Evolutionary conservation across 2,113 vertebrate genomes (phyloP).

Genomic region (cattle (Bos taurus)): ARS-UCD2.0 NC_037356.1:4725001-4725500

Average conservation of each 20-base stretch:
- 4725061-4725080: neutral
- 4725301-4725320: conserved; percentile 47
- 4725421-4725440: neutral
- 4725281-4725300: conserved; percentile 1
- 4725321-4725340: conserved; percentile 62
- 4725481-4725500: neutral
- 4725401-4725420: neutral
- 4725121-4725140: neutral
- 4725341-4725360: conserved; percentile 73
- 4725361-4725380: conserved; percentile 70
- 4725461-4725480: neutral
- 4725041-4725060: neutral
- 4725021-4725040: neutral
- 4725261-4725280: neutral
- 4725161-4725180: neutral
- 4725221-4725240: neutral
- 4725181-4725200: neutral
- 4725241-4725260: neutral
- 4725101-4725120: neutral
- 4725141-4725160: neutral
- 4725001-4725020: neutral
- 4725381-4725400: conserved; percentile 18
- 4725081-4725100: neutral
- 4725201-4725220: neutral
- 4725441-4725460: neutral